phyloP scores from a whole-genome alignment of 30 jellyfish, hydroid and myxozoan genomes.

The Aurelia aurita region DNA sequence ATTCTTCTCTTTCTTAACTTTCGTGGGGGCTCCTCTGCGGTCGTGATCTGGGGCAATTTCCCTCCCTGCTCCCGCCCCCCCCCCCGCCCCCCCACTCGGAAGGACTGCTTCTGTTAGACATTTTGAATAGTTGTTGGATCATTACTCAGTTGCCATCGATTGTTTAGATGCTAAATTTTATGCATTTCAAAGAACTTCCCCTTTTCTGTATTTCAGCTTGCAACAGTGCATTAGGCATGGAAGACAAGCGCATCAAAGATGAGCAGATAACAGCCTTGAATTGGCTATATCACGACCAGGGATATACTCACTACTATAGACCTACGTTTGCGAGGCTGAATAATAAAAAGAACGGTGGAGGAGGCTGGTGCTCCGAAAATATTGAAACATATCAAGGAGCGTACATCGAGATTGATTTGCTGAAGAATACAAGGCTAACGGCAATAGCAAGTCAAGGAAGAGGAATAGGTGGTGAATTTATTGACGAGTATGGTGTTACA shows the following conservation, averaged over 20 bases:
- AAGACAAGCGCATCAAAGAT: constrained; percentile 78
- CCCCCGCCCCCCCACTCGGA: no score
- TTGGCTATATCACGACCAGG: constrained; percentile 75
- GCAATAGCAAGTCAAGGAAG: constrained; percentile 92
- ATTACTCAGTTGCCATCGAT: no score
- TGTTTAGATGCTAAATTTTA: no score
- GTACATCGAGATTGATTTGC: constrained; percentile 83
- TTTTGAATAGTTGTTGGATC: no score
- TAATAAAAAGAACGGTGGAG: constrained; percentile 68
- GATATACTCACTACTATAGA: constrained; percentile 41
- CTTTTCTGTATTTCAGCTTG: constrained; percentile 42
- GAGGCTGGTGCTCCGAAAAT: constrained; percentile 95
- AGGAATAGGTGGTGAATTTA: constrained; percentile 64
- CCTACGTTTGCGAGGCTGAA: constrained; percentile 78
- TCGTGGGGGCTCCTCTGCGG: no score
- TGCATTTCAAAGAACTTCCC: no score
- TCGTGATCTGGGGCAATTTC: no score
- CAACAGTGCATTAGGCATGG: constrained; percentile 90
- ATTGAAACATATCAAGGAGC: constrained; percentile 60
- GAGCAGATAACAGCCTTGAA: constrained; percentile 84
- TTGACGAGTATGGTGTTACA: constrained; percentile 76
- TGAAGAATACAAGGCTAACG: constrained; percentile 68
- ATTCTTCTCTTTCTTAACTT: no score
- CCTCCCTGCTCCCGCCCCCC: no score
- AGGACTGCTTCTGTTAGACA: no score